A percentile compares a stretch with the other conserved stretches of the same genome.
Evolutionary conservation across 2,888 invertebrate species (phyloP).

Genomic region (Thecophora atra): DNA sequence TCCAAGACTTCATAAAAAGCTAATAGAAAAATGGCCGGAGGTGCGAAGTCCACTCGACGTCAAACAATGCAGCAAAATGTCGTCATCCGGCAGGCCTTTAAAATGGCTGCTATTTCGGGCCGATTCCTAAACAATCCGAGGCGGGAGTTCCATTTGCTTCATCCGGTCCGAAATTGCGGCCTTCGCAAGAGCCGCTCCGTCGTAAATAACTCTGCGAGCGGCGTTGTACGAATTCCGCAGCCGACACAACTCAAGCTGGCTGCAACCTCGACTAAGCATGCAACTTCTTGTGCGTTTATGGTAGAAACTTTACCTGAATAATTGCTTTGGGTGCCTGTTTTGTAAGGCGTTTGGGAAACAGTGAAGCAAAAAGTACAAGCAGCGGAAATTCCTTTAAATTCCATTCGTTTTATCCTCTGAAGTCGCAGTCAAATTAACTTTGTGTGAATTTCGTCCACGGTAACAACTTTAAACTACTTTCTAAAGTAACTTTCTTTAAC

Average conservation of each 20-base stretch:
- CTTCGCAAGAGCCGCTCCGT: neutral
- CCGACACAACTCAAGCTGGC: too few relatives aligned
- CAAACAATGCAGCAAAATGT: slow-evolving; percentile 24
- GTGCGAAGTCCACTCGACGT: slow-evolving; percentile 12
- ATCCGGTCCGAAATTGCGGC: neutral
- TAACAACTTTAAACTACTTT: too few relatives aligned
- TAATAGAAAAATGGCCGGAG: neutral
- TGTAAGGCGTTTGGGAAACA: neutral
- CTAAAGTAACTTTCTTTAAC: too few relatives aligned
- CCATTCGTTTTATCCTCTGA: too few relatives aligned
- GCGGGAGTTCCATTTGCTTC: neutral
- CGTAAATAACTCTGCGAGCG: neutral
- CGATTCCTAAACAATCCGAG: neutral
- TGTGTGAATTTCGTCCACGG: too few relatives aligned
- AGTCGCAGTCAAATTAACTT: too few relatives aligned
- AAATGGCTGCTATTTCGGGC: neutral
- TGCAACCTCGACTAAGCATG: too few relatives aligned
- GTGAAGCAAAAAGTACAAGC: neutral
- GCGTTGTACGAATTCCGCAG: neutral
- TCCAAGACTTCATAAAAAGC: neutral
- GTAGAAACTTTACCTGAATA: neutral
- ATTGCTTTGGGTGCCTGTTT: neutral
- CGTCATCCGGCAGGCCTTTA: neutral
- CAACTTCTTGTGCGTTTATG: neutral
- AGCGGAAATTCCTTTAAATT: too few relatives aligned